Evolutionary conservation across 2,113 vertebrate species (phyloP), one percentile per base, ranked within the genome.

Genomic region (Nothoprocta perdicaria): DNA sequence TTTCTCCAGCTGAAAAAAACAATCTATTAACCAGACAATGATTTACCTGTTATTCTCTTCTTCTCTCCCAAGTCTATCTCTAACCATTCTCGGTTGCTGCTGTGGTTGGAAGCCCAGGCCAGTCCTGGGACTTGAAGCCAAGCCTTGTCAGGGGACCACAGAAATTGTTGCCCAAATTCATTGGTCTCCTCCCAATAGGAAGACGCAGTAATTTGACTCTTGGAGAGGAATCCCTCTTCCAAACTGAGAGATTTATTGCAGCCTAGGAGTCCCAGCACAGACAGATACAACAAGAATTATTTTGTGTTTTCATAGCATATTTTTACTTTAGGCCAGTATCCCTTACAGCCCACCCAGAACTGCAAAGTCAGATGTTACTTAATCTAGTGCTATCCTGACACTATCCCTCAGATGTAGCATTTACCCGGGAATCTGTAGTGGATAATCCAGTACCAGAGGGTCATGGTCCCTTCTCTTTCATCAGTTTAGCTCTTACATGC

Each of bases 41-140:
- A 85, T 91, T 40, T 95, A 98, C 98, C 98, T 87, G 98, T 98
- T 96, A 98, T 97, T 93, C 96, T 98, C 94, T 95, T 98, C 93
- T 97, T 98, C 93, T 98, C 98, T 71, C 98, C 98, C 48, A 98
- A 93, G 95, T 98, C 98, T 81, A 98, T 97, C 90, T 98, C 97
- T 45, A 98, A 69, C 98, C 98, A 98, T 50, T 96, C 97, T 21
- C 82, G 96, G 24, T 45, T 92, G 85, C 87, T 89, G 61, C 95
- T 97, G 55, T 97, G 95, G 29, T 97, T 97, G 3, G 97, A 95
- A 22, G 97, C 97, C 98, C 98, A 98, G 5, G 97, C 95, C 8
- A 76, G 45, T 8, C 97, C 97, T 6, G 85, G 94, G 41, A 95
- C 89, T 71, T 97, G 96, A 60, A 96, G 97, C 76, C 92, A 95